A percentile compares a stretch with the other conserved stretches of the same genome.
These are phyloP conservation scores for Euglossa dilemma DNA, from an alignment of 1,140 invertebrate genomes.

Conservation along the genomic window DNA sequence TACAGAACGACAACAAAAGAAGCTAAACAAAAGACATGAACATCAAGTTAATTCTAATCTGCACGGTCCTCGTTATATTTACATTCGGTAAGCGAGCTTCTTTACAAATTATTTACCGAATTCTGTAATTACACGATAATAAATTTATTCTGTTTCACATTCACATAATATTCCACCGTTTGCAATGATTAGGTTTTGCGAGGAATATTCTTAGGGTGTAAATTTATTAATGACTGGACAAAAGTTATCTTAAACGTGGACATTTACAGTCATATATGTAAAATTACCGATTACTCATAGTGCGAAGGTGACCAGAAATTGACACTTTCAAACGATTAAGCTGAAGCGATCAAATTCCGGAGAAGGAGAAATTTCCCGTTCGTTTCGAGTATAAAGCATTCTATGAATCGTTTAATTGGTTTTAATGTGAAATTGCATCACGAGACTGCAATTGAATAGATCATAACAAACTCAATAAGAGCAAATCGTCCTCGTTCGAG, in stretches of 20 bases:
- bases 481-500: conserved; percentile 56
- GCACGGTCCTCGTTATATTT: conserved; percentile 65
- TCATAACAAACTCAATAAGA: conserved; percentile 38
- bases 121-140: background rate
- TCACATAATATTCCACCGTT: background rate
- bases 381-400: background rate
- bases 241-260: conserved; percentile 18
- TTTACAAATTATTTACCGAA: background rate
- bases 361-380: background rate
- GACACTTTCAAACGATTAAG: background rate
- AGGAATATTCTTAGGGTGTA: background rate
- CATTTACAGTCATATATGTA: background rate
- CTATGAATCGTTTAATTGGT: background rate
- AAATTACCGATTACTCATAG: background rate
- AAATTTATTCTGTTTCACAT: background rate
- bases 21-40: conserved; percentile 60
- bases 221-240: background rate
- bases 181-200: background rate
- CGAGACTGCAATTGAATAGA: conserved; percentile 15
- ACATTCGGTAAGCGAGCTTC: conserved; percentile 67
- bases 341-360: background rate
- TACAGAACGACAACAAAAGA: background rate
- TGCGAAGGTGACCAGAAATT: background rate
- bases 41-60: conserved; percentile 65
- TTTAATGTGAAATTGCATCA: background rate